phyloP scores from a whole-genome alignment of 2,888 invertebrate genomes.

The Branchipolynoe longqiensis region DNA sequence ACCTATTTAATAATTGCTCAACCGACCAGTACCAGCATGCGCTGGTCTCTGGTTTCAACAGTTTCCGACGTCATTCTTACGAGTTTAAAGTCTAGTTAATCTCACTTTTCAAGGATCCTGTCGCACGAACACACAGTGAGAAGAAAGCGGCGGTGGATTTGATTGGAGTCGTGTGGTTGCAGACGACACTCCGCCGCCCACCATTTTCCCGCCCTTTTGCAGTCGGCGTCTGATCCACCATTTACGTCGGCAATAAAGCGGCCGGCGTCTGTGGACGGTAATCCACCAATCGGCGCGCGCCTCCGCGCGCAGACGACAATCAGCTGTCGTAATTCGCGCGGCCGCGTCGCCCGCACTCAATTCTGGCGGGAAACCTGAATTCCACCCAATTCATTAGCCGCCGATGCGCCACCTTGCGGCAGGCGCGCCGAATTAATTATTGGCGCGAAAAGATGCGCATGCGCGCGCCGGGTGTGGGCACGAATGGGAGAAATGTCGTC shows the following conservation, averaged over 20 bases:
- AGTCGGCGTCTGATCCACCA: slow-evolving; percentile 23
- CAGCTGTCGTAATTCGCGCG: slow-evolving; percentile 1
- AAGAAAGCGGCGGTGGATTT: neutral
- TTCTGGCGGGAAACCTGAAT: neutral
- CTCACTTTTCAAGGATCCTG: slow-evolving; percentile 5
- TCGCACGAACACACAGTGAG: neutral
- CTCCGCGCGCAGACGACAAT: neutral
- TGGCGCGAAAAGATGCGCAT: slow-evolving; percentile 25
- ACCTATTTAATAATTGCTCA: too few species aligned
- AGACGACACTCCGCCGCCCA: slow-evolving; percentile 12
- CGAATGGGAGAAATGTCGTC: slow-evolving; percentile 43
- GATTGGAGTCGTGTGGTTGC: neutral
- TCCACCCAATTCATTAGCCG: slow-evolving; percentile 46
- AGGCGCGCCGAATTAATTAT: slow-evolving; percentile 20
- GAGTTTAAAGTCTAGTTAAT: slow-evolving; percentile 7
- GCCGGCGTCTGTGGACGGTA: neutral
- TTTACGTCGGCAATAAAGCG: slow-evolving; percentile 1
- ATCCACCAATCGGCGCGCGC: slow-evolving; percentile 3
- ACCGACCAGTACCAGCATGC: too few species aligned
- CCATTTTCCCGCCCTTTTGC: slow-evolving; percentile 20
- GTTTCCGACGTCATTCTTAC: slow-evolving; percentile 16
- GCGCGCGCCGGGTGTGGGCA: neutral
- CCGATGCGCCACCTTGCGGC: neutral
- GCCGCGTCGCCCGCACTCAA: neutral
- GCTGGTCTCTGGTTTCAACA: too few species aligned